Percentiles rank a stretch among this genome's conserved stretches.
phyloP scores from a whole-genome alignment of 2,888 invertebrate genomes.

The Zele albiditarsus region DNA sequence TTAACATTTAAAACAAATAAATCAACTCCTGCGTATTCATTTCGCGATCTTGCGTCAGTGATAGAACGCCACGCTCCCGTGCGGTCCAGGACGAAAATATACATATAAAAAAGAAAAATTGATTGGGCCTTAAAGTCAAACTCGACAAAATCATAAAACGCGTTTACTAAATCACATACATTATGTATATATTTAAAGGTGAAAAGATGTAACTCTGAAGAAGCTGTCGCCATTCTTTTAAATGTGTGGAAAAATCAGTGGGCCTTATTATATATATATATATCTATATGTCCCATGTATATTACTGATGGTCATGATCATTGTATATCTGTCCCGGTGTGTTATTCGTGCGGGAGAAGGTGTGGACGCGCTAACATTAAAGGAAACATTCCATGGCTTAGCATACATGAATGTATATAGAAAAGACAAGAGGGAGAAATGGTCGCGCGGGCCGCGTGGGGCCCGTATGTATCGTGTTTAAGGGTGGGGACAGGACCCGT shows the following conservation, averaged over 20 bases:
- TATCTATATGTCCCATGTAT: neutral
- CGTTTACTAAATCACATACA: slow-evolving; percentile 9
- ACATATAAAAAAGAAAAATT: neutral
- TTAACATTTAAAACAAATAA: slow-evolving; percentile 28
- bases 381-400: slow-evolving; percentile 36
- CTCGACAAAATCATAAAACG: slow-evolving; percentile 6
- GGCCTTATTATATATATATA: slow-evolving; percentile 2
- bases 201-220: slow-evolving; percentile 34
- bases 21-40: slow-evolving; percentile 18
- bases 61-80: slow-evolving; percentile 27
- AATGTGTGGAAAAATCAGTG: slow-evolving; percentile 41
- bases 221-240: slow-evolving; percentile 22
- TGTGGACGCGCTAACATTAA: slow-evolving; percentile 43
- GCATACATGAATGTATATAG: slow-evolving; percentile 23
- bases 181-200: slow-evolving; percentile 9
- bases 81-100: neutral
- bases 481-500: slow-evolving; percentile 42
- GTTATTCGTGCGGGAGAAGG: slow-evolving; percentile 23
- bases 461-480: slow-evolving; percentile 23
- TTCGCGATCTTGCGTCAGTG: slow-evolving; percentile 22
- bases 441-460: slow-evolving; percentile 42
- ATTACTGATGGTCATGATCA: slow-evolving; percentile 18
- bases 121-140: slow-evolving; percentile 12
- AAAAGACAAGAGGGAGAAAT: slow-evolving; percentile 31
- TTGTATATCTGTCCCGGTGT: slow-evolving; percentile 3